Conservation (phyloP, 2,113 vertebrate genomes). For the Scortum barcoo region DNA sequence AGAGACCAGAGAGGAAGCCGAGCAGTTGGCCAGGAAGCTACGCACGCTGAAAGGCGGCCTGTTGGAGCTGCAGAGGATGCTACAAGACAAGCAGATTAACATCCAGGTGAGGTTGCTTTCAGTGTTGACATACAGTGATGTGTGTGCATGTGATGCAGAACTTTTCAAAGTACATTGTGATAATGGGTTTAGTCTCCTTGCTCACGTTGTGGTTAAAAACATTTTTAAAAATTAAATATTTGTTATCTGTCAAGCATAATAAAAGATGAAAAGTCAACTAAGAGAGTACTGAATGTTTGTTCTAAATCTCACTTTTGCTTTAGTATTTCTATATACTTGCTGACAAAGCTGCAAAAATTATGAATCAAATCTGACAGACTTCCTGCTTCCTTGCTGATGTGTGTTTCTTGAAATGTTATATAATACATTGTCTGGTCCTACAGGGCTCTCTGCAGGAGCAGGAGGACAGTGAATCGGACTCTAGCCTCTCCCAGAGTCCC, state of each 20-base stretch:
- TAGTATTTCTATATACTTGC: background rate
- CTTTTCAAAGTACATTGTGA: background rate
- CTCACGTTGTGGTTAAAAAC: background rate
- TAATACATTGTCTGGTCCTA: background rate
- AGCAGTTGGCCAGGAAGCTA: slow-evolving; percentile 90
- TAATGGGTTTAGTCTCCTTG: background rate
- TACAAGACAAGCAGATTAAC: slow-evolving; percentile 91
- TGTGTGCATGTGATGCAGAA: background rate
- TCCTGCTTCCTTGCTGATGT: background rate
- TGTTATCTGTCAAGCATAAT: background rate
- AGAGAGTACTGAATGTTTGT: slow-evolving; percentile 5
- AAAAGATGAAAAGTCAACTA: background rate
- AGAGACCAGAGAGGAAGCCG: slow-evolving; percentile 90
- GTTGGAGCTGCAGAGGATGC: slow-evolving; percentile 93
- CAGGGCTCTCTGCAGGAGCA: slow-evolving; percentile 91
- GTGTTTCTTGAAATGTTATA: background rate
- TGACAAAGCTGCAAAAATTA: background rate
- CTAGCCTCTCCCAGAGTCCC: slow-evolving; percentile 88
- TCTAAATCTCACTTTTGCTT: background rate
- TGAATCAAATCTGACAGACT: background rate
- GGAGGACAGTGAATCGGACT: slow-evolving; percentile 88
- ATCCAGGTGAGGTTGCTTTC: slow-evolving; percentile 88
- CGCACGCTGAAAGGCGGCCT: slow-evolving; percentile 90
- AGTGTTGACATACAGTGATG: background rate
- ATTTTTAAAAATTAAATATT: background rate